Evolutionary conservation across 37 sponge, comb jelly and placozoan genomes (phyloP).

Genomic region (Chondrilla cf. caribensis): DNA sequence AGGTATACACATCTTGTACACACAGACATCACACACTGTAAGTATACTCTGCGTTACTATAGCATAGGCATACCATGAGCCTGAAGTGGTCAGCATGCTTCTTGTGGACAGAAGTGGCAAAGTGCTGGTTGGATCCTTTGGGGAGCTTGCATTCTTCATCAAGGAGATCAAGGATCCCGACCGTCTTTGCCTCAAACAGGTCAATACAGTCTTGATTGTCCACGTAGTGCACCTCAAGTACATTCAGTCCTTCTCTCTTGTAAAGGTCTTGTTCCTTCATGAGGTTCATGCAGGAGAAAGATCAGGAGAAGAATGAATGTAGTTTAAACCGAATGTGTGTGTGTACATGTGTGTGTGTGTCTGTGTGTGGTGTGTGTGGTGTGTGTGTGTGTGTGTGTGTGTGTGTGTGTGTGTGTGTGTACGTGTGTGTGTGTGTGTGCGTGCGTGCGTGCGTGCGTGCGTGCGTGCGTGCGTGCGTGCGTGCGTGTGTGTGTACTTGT

Average conservation of each 20-base stretch:
- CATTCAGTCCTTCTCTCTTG: constrained; percentile 71
- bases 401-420: too few species aligned
- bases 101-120: constrained; percentile 67
- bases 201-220: constrained; percentile 99
- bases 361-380: too few species aligned
- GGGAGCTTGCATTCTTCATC: constrained; percentile 95
- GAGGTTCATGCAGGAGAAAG: background rate
- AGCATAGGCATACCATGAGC: constrained; percentile 58
- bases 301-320: background rate
- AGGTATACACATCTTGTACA: too few species aligned
- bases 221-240: constrained; percentile 65
- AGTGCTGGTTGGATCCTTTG: constrained; percentile 68
- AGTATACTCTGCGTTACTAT: too few species aligned
- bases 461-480: background rate
- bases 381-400: too few species aligned
- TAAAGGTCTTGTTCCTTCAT: constrained; percentile 90
- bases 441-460: background rate
- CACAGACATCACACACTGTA: background rate
- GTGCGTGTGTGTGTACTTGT: background rate
- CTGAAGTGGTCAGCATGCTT: constrained; percentile 84
- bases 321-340: too few species aligned
- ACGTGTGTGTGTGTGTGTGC: background rate
- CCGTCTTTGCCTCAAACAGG: constrained; percentile 61
- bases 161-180: constrained; percentile 81
- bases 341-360: background rate